Base-by-base conservation (phyloP, 2,888 invertebrate species). In the Heteromurus nitidus region DNA sequence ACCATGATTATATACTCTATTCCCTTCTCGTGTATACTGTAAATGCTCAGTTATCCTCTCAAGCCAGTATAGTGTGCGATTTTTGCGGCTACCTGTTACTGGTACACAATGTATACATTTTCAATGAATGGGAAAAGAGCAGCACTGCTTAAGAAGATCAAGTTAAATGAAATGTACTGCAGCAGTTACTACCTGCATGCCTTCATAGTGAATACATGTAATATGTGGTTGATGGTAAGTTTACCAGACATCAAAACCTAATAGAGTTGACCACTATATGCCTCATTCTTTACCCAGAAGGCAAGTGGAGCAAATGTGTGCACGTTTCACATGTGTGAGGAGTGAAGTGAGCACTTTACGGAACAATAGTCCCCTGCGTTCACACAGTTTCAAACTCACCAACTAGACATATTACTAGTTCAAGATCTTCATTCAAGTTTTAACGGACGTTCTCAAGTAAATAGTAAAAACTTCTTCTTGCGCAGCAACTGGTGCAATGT, bases 221-320 rank as follows among this genome's bases (percentile, higher is more conserved):
- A n/a, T n/a, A n/a, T n/a, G n/a, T n/a, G n/a, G n/a, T n/a, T n/a
- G n/a, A n/a, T n/a, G n/a, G n/a, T 62, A 18, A 62, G 9, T n/a
- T 64, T 30, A 30, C 2, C 62, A 81, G 74, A 65, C 75, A 81
- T 65, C 70, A 81, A 80, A 81, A 81, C 70, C 75, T 65, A 81
- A 70, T 81, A 75, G 53, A 53, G 75, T 75, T 81, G 75, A 81
- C 81, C 81, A 81, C 65, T 70, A 65, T 64, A 64, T 44, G 47
- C 70, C 65, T 75, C 81, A 81, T 75, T 81, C 81, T 55, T 70
- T 58, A 81, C 36, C 70, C 42, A 81, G 81, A 69, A 81, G 69
- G 75, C 81, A 81, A 81, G 81, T 81, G 75, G 81, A 81, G 81
- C 75, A 81, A 81, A 36, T 75, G 81, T 81, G 72, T 67, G 26